These are phyloP conservation scores for Metalampra italica DNA, from an alignment of 2,888 invertebrate species.

Conservation along the genomic window DNA sequence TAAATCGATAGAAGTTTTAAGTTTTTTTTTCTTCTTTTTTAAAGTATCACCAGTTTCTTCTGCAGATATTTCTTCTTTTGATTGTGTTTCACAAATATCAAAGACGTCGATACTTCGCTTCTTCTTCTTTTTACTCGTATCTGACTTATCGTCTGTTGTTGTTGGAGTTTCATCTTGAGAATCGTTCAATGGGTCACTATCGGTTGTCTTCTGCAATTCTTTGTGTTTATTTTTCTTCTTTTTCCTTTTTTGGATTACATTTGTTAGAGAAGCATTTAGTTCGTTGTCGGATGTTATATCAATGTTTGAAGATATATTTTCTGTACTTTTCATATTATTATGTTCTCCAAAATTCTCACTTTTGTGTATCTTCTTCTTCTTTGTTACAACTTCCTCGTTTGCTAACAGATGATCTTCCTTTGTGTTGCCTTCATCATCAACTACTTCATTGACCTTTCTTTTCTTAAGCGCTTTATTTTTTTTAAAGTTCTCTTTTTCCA, in stretches of 20 bases:
- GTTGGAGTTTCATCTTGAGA: too few relatives aligned
- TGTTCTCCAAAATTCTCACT: not conserved
- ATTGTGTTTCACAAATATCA: not conserved
- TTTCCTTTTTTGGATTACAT: too few relatives aligned
- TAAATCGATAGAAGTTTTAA: not conserved
- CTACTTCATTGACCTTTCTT: not conserved
- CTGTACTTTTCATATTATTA: too few relatives aligned
- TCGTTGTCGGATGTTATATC: too few relatives aligned
- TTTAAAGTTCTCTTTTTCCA: constrained; percentile 19
- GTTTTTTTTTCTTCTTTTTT: constrained; percentile 9
- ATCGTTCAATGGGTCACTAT: too few relatives aligned
- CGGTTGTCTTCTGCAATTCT: too few relatives aligned
- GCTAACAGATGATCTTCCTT: not conserved
- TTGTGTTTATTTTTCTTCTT: too few relatives aligned
- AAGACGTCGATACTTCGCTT: not conserved
- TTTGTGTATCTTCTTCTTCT: constrained; percentile 16
- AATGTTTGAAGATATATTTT: too few relatives aligned
- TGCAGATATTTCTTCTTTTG: not conserved
- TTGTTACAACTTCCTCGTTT: constrained; percentile 9
- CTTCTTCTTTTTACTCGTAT: not conserved
- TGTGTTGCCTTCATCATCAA: not conserved
- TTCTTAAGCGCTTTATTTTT: constrained; percentile 27
- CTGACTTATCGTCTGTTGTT: not conserved
- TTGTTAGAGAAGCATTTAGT: too few relatives aligned
- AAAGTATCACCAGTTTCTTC: not conserved